Evolutionary conservation across 2,888 invertebrate genomes (phyloP).

Genomic region (Leucoma salicis): DNA sequence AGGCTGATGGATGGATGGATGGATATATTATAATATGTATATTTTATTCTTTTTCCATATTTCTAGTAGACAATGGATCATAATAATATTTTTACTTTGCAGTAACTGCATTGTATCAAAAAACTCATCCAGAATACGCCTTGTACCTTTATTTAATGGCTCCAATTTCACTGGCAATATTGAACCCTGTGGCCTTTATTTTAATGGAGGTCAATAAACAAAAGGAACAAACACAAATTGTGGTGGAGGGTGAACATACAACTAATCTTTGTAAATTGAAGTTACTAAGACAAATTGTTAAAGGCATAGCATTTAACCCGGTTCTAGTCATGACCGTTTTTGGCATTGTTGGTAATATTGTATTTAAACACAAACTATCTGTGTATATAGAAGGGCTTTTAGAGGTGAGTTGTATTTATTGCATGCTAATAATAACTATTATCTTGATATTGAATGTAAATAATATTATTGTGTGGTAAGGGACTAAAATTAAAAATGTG

Average conservation of each 20-base stretch:
- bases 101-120: slow-evolving; percentile 93
- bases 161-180: slow-evolving; percentile 94
- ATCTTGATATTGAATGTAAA: no score
- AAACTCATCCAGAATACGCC: slow-evolving; percentile 94
- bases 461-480: no score
- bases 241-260: slow-evolving; percentile 36
- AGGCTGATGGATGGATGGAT: no score
- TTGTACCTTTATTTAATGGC: slow-evolving; percentile 96
- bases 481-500: no score
- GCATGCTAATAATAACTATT: no score
- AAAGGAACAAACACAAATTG: slow-evolving; percentile 50
- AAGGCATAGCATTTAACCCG: slow-evolving; percentile 92
- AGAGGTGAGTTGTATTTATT: slow-evolving; percentile 81
- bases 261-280: slow-evolving; percentile 53
- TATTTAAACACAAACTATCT: slow-evolving; percentile 90
- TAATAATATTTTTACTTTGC: slow-evolving; percentile 37
- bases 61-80: background rate
- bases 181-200: slow-evolving; percentile 95
- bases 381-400: slow-evolving; percentile 88
- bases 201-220: slow-evolving; percentile 91
- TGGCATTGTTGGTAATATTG: slow-evolving; percentile 92
- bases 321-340: slow-evolving; percentile 96
- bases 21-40: no score
- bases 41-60: background rate
- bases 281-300: slow-evolving; percentile 75